Evolutionary conservation across 1,140 invertebrate genomes (phyloP).

Genomic region (Leptoteleia sp.): DNA sequence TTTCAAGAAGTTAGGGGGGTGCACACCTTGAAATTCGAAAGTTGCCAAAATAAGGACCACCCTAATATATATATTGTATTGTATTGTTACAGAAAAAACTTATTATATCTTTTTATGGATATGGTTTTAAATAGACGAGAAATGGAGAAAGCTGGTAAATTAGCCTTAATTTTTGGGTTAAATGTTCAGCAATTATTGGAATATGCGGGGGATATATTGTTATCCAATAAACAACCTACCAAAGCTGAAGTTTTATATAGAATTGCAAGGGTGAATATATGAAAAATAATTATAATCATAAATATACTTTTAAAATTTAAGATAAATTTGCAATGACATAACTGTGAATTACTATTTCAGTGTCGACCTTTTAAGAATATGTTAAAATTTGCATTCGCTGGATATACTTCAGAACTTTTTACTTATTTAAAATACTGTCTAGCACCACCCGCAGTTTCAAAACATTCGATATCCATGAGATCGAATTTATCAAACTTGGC

Average conservation of each 20-base stretch:
- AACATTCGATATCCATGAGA: conserved; percentile 84
- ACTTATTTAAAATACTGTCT: conserved; percentile 84
- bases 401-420: conserved; percentile 86
- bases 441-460: conserved; percentile 80
- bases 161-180: conserved; percentile 84
- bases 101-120: conserved; percentile 86
- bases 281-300: background rate
- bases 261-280: conserved; percentile 83
- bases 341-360: too few species aligned
- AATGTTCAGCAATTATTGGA: conserved; percentile 87
- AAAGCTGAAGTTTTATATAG: conserved; percentile 87
- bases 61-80: conserved; percentile 44
- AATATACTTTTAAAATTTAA: conserved; percentile 3
- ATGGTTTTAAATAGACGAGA: conserved; percentile 82
- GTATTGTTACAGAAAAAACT: conserved; percentile 81
- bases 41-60: too few species aligned
- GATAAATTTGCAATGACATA: too few species aligned
- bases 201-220: conserved; percentile 86
- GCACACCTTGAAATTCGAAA: too few species aligned
- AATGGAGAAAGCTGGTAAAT: conserved; percentile 82
- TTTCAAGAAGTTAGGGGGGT: too few species aligned
- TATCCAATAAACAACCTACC: conserved; percentile 84
- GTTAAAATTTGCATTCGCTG: conserved; percentile 87
- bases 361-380: conserved; percentile 86
- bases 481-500: conserved; percentile 87